phyloP scores from a whole-genome alignment of 1,140 invertebrate species.

The Trinorchestia longiramus region DNA sequence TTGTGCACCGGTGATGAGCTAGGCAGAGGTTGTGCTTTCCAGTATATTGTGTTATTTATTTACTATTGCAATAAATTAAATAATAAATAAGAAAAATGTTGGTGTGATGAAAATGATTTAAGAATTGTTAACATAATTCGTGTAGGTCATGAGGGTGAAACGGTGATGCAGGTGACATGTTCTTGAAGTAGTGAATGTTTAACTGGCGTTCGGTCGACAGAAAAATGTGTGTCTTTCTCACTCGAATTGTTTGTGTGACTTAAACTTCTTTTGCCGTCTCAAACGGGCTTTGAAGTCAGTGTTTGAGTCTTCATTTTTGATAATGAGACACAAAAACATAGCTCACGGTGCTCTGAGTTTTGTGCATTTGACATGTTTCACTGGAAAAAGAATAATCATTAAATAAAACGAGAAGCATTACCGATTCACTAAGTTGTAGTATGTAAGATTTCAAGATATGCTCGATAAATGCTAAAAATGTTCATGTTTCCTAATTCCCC shows the following conservation, averaged over 20 bases:
- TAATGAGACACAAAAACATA: neutral
- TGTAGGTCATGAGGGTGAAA: neutral
- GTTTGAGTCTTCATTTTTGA: neutral
- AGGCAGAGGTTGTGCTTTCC: neutral
- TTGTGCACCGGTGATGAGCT: neutral
- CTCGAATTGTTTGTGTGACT: neutral
- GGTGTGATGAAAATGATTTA: neutral
- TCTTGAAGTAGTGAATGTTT: neutral
- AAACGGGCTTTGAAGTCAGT: neutral
- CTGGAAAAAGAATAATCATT: neutral
- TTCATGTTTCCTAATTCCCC: no score
- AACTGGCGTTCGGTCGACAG: neutral
- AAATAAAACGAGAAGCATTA: no score
- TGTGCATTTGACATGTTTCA: neutral
- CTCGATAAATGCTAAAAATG: no score
- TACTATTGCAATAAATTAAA: neutral
- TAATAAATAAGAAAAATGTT: neutral
- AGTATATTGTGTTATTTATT: neutral
- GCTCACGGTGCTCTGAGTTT: neutral
- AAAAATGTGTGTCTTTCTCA: neutral
- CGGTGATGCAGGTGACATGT: neutral
- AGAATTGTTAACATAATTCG: neutral
- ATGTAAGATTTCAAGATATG: no score
- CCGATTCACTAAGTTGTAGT: no score
- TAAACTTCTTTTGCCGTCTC: neutral